Conservation (phyloP, 2,797 vertebrate genomes). For the Propithecus perrieri region DNA sequence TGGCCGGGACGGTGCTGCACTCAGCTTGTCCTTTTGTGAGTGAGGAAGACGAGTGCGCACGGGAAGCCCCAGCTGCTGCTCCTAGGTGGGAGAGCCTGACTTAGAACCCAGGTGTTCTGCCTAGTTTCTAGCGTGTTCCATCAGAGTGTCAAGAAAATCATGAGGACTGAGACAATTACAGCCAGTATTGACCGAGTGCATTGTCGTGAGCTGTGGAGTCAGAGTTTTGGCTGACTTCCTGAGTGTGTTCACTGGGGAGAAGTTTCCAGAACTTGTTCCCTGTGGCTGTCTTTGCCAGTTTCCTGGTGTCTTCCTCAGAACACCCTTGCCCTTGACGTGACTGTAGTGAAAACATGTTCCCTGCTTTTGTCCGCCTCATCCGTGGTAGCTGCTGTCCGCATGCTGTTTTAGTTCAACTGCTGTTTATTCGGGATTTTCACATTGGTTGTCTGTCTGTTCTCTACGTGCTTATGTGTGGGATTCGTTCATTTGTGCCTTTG, state of each 20-base stretch:
- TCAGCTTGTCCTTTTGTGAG: background rate
- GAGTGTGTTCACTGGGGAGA: background rate
- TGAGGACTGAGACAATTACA: background rate
- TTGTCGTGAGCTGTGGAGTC: background rate
- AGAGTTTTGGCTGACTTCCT: slow-evolving; percentile 15
- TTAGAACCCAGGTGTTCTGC: background rate
- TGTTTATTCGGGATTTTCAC: background rate
- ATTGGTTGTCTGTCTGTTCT: background rate
- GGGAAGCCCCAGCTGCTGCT: background rate
- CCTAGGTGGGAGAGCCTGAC: background rate
- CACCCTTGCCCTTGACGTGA: background rate
- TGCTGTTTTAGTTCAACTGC: background rate
- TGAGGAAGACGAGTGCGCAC: background rate
- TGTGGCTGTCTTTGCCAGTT: background rate
- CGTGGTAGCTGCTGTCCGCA: background rate
- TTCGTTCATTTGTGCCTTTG: background rate
- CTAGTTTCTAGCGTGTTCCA: background rate
- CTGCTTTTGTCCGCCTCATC: background rate
- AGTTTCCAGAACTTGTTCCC: background rate
- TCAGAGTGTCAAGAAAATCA: background rate
- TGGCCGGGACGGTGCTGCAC: background rate
- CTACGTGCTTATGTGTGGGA: background rate
- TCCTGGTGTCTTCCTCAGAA: background rate
- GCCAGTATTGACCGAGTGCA: background rate
- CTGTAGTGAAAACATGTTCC: background rate